Base-by-base conservation (phyloP, 1,140 invertebrate species). In the Dysdera silvatica region DNA sequence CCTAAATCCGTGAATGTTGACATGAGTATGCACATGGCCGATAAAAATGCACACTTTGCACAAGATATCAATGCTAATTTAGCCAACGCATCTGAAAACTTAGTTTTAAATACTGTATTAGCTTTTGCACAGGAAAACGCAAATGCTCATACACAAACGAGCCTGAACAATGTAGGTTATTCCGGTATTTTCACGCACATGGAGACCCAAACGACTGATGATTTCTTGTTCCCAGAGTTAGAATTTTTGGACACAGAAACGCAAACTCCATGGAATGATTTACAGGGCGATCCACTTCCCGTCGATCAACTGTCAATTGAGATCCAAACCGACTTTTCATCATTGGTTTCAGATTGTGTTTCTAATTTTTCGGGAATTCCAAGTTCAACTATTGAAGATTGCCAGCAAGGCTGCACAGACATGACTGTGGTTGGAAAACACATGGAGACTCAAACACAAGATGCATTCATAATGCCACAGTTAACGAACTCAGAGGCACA, bases 191-290 rank as follows among this genome's bases (percentile, higher is more conserved):
- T 53, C n/a, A 26, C 51, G 3, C 40, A 52, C 29, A 66, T 62
- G 63, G 49, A 66, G 37, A 66, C 63, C 10, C 63, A 66, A 47
- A 66, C 63, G 10, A 62, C 63, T 12, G 64, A 68, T 43, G 63
- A 65, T 12, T 66, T 64, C 20, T 45, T 68, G 8, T 64, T 61
- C n/a, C 63, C 66, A 48, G 58, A 66, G 26, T 45, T 45, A 20
- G 61, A 56, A 43, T 66, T 68, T 47, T 62, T 52, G 10, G 64
- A 68, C 29, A 68, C 64, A 18, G 58, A 68, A 60, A 68, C 67
- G 12, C 67, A 68, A 55, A 68, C 67, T 18, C 53, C 66, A 12
- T 67, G 66, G 66, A 61, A 63, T 3, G 61, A 67, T 54, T 58
- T 65, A n/a, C 55, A 47, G 7, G 54, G 59, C 31, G 37, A 41